Percentiles rank a stretch among this genome's conserved stretches.
Conservation (phyloP, 2,797 vertebrate genomes). For the Petrocephalus sullivani region DNA sequence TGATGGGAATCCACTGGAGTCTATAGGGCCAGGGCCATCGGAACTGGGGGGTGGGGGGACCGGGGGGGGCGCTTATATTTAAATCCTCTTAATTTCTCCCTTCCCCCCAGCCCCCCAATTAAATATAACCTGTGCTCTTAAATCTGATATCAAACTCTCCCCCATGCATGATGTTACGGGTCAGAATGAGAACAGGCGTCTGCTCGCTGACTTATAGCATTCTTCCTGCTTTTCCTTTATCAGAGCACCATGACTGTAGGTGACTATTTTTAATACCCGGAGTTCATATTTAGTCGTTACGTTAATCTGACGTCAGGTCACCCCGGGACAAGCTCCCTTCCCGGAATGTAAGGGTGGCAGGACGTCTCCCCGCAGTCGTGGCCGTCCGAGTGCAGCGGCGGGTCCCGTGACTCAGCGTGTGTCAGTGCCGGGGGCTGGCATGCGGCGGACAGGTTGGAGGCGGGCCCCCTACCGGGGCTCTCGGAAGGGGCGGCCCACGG, state of each 20-base stretch:
- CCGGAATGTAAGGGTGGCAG: not conserved
- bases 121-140: not conserved
- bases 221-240: too few relatives aligned
- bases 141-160: not conserved
- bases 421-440: not conserved
- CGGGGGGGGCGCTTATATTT: not conserved
- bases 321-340: not conserved
- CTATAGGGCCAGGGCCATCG: too few relatives aligned
- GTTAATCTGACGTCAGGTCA: not conserved
- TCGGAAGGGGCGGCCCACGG: not conserved
- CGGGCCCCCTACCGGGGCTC: not conserved
- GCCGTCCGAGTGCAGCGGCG: not conserved
- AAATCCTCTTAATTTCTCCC: too few relatives aligned
- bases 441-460: not conserved
- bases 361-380: not conserved
- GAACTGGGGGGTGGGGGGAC: too few relatives aligned
- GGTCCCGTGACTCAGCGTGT: not conserved
- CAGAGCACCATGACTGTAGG: too few relatives aligned
- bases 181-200: not conserved
- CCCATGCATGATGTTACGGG: not conserved
- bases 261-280: not conserved
- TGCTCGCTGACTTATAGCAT: not conserved
- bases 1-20: too few relatives aligned
- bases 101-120: not conserved
- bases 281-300: not conserved